Conservation (phyloP, 2,888 invertebrate genomes). For the Drosophila recens region DNA sequence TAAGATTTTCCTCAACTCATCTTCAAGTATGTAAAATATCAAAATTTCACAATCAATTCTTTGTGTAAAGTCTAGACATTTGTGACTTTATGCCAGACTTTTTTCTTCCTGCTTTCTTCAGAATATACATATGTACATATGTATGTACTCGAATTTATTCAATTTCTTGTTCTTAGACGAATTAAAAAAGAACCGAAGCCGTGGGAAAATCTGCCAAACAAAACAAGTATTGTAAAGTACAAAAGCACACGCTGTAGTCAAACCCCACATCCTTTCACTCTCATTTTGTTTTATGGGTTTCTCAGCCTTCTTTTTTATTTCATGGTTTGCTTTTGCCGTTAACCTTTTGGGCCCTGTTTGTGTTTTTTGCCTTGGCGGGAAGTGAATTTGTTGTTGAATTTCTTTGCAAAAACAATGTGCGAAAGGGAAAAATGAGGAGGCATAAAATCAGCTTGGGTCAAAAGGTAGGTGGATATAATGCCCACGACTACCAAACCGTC, state of each 20-base stretch:
- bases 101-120: constrained; percentile 18
- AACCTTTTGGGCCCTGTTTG: constrained; percentile 58
- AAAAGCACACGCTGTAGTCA: constrained; percentile 18
- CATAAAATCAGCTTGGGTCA: constrained; percentile 41
- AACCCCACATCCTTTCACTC: constrained; percentile 45
- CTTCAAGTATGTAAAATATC: neutral
- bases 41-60: constrained; percentile 1
- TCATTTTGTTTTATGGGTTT: constrained; percentile 37
- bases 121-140: neutral
- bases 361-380: constrained; percentile 67
- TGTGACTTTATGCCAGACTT: constrained; percentile 11
- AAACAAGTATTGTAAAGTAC: constrained; percentile 29
- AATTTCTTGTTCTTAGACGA: constrained; percentile 22
- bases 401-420: constrained; percentile 47
- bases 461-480: constrained; percentile 47
- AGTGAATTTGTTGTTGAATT: constrained; percentile 67
- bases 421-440: constrained; percentile 19
- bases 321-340: constrained; percentile 61
- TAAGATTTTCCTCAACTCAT: neutral
- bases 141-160: neutral
- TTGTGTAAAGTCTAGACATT: constrained; percentile 28
- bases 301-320: constrained; percentile 24
- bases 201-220: constrained; percentile 27
- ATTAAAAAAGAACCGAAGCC: constrained; percentile 14
- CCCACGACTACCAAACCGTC: constrained; percentile 27